A percentile compares a stretch with the other conserved stretches of the same genome.
Evolutionary conservation across 30 jellyfish, hydroid and myxozoan genomes (phyloP).

Genomic region (Hydractinia symbiolongicarpus): DNA sequence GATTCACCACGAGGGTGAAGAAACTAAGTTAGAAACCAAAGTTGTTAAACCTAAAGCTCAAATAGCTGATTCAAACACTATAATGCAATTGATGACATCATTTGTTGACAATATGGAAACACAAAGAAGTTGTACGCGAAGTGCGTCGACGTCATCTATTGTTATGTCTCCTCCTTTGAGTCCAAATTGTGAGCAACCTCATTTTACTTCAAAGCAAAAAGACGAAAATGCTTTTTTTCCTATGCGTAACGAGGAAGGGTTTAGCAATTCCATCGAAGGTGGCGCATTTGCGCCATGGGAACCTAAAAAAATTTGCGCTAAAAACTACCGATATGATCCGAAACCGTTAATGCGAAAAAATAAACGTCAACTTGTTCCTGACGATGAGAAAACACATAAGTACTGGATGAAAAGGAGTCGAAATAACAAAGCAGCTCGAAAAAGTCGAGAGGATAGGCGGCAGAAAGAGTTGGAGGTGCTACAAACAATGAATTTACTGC

Average conservation of each 20-base stretch:
- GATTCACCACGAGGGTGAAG: not conserved
- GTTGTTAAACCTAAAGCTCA: too few relatives aligned
- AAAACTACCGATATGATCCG: constrained; percentile 15
- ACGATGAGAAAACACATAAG: constrained; percentile 12
- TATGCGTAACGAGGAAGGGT: not conserved
- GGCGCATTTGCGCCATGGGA: not conserved
- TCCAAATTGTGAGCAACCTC: not conserved
- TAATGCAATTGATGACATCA: not conserved
- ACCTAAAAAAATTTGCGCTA: not conserved
- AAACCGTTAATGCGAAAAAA: constrained; percentile 3
- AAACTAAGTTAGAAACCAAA: not conserved
- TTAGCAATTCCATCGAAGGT: not conserved
- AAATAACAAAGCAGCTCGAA: constrained; percentile 19
- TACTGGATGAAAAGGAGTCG: constrained; percentile 21
- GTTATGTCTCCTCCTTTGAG: constrained; percentile 3
- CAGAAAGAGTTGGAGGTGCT: constrained; percentile 17
- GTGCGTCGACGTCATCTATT: constrained; percentile 3
- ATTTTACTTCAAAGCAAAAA: not conserved
- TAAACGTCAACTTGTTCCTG: constrained; percentile 15
- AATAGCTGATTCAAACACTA: not conserved
- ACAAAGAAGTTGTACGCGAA: not conserved
- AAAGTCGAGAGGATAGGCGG: constrained; percentile 20
- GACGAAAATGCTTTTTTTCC: not conserved
- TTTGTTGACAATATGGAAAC: not conserved
- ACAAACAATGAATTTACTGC: not conserved